phyloP scores from a whole-genome alignment of 2,888 invertebrate species.

The Tachina lurida region DNA sequence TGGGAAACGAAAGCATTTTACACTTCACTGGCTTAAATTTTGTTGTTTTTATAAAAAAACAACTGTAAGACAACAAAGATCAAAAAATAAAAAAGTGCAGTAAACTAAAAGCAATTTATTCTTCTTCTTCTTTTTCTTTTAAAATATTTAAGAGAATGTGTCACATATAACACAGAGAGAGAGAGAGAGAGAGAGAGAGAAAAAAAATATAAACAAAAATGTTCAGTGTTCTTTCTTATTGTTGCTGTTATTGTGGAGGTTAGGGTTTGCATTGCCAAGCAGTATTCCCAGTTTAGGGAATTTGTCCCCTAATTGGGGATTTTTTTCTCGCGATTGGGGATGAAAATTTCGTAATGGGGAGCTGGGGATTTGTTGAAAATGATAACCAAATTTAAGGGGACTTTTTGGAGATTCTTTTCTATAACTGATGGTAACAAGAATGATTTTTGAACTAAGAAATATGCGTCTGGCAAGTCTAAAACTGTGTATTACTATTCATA shows the following conservation, averaged over 20 bases:
- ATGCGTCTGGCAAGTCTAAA: too few relatives aligned
- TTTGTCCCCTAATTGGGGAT: too few relatives aligned
- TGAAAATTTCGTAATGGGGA: too few relatives aligned
- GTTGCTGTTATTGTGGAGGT: slow-evolving; percentile 36
- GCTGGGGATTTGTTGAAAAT: too few relatives aligned
- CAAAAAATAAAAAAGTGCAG: slow-evolving; percentile 3
- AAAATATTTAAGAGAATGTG: not conserved
- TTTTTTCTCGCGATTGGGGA: too few relatives aligned
- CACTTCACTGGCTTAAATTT: slow-evolving; percentile 38
- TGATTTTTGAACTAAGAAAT: too few relatives aligned
- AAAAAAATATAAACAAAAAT: not conserved
- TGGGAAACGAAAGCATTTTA: slow-evolving; percentile 55
- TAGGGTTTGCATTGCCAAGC: slow-evolving; percentile 10
- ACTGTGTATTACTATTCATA: too few relatives aligned
- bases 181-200: too few relatives aligned
- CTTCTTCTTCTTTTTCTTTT: slow-evolving; percentile 8
- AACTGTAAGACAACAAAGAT: not conserved
- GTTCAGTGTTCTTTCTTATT: slow-evolving; percentile 29
- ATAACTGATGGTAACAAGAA: too few relatives aligned
- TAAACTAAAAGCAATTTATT: slow-evolving; percentile 48
- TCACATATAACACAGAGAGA: not conserved
- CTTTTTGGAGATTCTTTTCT: too few relatives aligned
- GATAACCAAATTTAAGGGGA: too few relatives aligned
- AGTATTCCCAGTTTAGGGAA: too few relatives aligned
- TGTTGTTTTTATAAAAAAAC: not conserved